Evolutionary conservation across 2,113 vertebrate species (phyloP).

Genomic region (Lipophrys pholis): DNA sequence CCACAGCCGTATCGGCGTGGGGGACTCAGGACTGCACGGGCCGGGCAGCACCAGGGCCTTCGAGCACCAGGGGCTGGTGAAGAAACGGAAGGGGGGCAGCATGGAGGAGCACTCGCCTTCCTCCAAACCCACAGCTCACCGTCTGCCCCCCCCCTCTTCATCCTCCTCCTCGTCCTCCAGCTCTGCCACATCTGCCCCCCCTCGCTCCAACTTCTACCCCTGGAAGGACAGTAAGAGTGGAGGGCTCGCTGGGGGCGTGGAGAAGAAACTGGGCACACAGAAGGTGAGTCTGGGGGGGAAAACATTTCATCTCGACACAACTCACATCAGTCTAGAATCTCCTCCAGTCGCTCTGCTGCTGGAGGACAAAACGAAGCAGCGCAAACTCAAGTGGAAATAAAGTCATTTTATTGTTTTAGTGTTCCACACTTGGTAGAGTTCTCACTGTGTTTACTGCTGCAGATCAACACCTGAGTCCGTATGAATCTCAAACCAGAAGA

Average conservation of each 20-base stretch:
- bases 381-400: too few species aligned
- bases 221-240: conserved; percentile 86
- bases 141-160: conserved; percentile 78
- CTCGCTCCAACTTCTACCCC: conserved; percentile 79
- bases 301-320: too few species aligned
- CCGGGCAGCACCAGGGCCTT: conserved; percentile 76
- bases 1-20: conserved; percentile 70
- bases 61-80: conserved; percentile 87
- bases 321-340: too few species aligned
- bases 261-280: conserved; percentile 89
- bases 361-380: too few species aligned
- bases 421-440: too few species aligned
- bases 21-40: conserved; percentile 75
- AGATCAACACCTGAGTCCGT: too few species aligned
- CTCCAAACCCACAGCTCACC: conserved; percentile 76
- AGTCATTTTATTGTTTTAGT: too few species aligned
- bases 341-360: too few species aligned
- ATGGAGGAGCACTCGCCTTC: conserved; percentile 79
- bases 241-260: conserved; percentile 81
- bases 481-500: too few species aligned
- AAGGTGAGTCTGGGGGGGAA: conserved; percentile 83
- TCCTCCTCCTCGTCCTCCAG: conserved; percentile 76
- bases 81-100: conserved; percentile 85
- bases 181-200: conserved; percentile 80
- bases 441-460: too few species aligned